Conservation (phyloP, 2,888 invertebrate species). For the Gari tellinella region DNA sequence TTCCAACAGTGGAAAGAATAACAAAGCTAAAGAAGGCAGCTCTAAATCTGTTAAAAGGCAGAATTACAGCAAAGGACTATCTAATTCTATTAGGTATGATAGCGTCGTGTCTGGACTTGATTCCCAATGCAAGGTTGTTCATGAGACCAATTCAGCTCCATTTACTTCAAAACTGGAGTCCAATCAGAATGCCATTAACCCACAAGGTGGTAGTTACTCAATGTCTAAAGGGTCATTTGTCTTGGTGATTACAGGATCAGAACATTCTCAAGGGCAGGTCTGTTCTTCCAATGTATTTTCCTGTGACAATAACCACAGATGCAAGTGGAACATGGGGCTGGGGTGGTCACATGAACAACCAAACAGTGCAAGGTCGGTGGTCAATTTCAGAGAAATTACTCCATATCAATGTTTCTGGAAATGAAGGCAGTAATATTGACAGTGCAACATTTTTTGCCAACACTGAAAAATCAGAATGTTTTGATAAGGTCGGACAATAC, state of each 20-base stretch:
- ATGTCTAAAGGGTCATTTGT: background rate
- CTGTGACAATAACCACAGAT: constrained; percentile 46
- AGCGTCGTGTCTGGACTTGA: constrained; percentile 45
- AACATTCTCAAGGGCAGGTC: constrained; percentile 41
- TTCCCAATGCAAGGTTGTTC: constrained; percentile 49
- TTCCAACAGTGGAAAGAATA: constrained; percentile 33
- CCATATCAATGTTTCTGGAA: constrained; percentile 44
- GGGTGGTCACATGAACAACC: constrained; percentile 3
- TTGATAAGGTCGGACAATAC: constrained; percentile 33
- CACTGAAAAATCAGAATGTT: constrained; percentile 22
- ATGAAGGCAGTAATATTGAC: constrained; percentile 30
- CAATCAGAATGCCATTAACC: constrained; percentile 22
- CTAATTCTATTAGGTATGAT: constrained; percentile 31
- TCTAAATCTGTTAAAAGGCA: constrained; percentile 13
- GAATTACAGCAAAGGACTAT: constrained; percentile 18
- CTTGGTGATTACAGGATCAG: constrained; percentile 31
- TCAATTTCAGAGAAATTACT: constrained; percentile 7
- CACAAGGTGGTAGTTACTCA: constrained; percentile 6
- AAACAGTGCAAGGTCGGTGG: constrained; percentile 31
- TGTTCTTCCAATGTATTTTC: background rate
- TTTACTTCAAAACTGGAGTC: constrained; percentile 31
- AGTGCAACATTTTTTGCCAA: constrained; percentile 19
- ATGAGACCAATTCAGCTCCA: constrained; percentile 49
- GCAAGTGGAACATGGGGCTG: constrained; percentile 32
- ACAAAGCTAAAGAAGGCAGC: constrained; percentile 18